Conservation (phyloP, 1,140 invertebrate species). For the Eulimnadia texana region DNA sequence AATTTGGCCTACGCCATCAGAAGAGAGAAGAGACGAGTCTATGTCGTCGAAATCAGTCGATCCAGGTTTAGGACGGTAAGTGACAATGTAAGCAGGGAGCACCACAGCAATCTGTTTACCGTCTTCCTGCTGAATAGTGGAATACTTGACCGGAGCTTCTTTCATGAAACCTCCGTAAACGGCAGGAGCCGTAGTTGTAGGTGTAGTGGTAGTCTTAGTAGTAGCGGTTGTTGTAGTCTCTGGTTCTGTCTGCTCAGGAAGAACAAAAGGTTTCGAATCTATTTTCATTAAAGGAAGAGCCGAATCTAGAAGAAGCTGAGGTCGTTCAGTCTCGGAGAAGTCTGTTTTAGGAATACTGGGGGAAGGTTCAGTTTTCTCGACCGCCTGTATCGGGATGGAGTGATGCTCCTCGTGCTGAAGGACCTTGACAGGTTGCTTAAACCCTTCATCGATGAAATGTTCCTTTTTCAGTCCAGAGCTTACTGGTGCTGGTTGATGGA, state of each 20-base stretch:
- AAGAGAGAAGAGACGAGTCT: neutral
- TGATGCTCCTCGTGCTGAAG: neutral
- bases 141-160: neutral
- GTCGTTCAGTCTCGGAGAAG: neutral
- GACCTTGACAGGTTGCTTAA: neutral
- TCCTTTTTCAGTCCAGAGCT: neutral
- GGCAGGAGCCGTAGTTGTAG: neutral
- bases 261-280: neutral
- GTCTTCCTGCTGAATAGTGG: constrained; percentile 9
- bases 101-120: constrained; percentile 12
- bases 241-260: neutral
- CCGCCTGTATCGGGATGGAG: no score
- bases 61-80: neutral
- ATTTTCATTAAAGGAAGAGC: neutral
- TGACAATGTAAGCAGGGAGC: constrained; percentile 10
- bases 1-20: no score
- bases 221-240: neutral
- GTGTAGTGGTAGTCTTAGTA: neutral
- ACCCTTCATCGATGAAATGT: neutral
- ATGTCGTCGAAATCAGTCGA: neutral
- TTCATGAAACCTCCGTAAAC: neutral
- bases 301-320: neutral
- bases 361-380: no score
- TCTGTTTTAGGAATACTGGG: no score
- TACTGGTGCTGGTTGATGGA: neutral